A percentile compares a stretch with the other conserved stretches of the same genome.
These are phyloP conservation scores for Ammodytes dubius DNA, from an alignment of 2,113 vertebrate genomes.

Conservation along the genomic window DNA sequence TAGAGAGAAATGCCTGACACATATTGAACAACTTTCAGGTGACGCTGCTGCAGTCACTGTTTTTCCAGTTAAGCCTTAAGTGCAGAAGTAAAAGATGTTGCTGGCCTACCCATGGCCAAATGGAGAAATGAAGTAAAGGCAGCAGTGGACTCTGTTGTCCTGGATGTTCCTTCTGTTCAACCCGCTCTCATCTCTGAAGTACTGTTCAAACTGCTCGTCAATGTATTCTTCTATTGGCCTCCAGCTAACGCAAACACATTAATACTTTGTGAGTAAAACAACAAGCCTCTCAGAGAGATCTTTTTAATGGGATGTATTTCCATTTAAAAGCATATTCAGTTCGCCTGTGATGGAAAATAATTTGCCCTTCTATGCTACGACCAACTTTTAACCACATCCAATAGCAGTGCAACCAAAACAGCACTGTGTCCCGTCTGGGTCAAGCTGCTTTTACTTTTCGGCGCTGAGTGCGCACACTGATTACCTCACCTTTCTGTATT, in stretches of 20 bases:
- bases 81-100: neutral
- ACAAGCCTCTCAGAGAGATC: neutral
- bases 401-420: neutral
- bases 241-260: conserved; percentile 73
- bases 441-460: neutral
- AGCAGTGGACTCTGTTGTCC: conserved; percentile 87
- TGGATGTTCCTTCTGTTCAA: conserved; percentile 85
- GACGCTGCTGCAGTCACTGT: neutral
- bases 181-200: conserved; percentile 84
- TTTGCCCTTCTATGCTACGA: neutral
- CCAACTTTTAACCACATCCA: neutral
- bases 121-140: conserved; percentile 87
- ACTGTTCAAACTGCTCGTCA: conserved; percentile 85
- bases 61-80: neutral
- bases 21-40: neutral
- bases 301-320: neutral
- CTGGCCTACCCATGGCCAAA: conserved; percentile 82
- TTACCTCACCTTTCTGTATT: conserved; percentile 74
- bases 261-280: conserved; percentile 1
- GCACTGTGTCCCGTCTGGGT: neutral
- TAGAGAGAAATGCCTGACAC: neutral
- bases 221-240: conserved; percentile 78
- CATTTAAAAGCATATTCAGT: conserved; percentile 3
- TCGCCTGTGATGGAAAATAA: neutral
- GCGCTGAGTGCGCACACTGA: neutral